Percentiles rank a stretch among this genome's conserved stretches.
Conservation (phyloP, 2,888 invertebrate species). For the Ophion costatus region DNA sequence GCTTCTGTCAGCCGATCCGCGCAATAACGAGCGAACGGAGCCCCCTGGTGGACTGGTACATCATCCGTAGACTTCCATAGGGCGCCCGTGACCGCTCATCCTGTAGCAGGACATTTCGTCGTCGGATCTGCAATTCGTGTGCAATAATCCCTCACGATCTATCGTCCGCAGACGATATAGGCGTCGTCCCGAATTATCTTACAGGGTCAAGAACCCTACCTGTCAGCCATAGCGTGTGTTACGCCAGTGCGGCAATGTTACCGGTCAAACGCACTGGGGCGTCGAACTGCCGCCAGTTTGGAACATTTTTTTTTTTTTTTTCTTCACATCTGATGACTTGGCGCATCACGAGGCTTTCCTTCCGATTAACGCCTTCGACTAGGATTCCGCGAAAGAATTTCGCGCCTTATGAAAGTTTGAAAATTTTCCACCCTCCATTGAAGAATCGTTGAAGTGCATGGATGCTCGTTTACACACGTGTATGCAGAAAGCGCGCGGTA, state of each 20-base stretch:
- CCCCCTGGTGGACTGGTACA: constrained; percentile 36
- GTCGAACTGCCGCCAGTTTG: neutral
- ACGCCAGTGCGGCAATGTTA: neutral
- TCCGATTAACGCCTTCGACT: too few relatives aligned
- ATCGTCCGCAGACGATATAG: constrained; percentile 52
- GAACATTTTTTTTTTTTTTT: too few relatives aligned
- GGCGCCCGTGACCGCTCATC: neutral
- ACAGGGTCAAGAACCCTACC: constrained; percentile 47
- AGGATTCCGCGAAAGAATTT: neutral
- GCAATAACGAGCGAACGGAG: constrained; percentile 3
- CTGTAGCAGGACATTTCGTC: constrained; percentile 5
- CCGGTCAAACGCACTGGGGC: neutral
- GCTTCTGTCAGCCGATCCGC: constrained; percentile 8
- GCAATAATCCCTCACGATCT: constrained; percentile 33
- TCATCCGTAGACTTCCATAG: constrained; percentile 8
- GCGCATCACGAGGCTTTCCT: too few relatives aligned
- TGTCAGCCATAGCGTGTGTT: constrained; percentile 8
- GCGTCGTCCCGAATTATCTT: constrained; percentile 59
- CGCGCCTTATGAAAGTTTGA: neutral
- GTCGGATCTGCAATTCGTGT: constrained; percentile 7
- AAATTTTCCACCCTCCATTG: constrained; percentile 29
- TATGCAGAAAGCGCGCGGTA: constrained; percentile 1
- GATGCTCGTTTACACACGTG: constrained; percentile 18
- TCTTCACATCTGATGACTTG: too few relatives aligned
- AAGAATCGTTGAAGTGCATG: constrained; percentile 39